Base-by-base conservation (phyloP, 2,113 vertebrate genomes). In the Tyrannus savana region DNA sequence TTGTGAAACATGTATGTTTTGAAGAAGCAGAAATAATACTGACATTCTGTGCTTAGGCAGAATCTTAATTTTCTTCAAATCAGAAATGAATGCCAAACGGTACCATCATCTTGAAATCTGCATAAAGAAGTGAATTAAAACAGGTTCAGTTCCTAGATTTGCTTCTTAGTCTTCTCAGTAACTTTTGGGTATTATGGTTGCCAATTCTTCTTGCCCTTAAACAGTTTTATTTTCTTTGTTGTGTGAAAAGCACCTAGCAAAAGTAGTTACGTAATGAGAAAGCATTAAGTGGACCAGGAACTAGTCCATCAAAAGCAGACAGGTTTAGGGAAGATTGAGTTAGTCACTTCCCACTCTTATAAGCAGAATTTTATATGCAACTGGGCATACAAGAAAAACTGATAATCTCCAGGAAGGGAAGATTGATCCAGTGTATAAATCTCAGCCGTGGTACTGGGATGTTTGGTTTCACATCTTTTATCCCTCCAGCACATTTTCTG, bases 401-500 rank as follows among this genome's bases (percentile, higher is more conserved):
- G 88, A 27, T 13, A 31, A 59, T 2, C 11, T 88, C 17, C 37
- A 42, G 66, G 41, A 53, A 60, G 21, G 15, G 56, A 64, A 73
- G 11, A 4, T 10, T 66, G 18, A 63, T 46, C 44, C 21, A 24
- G 24, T 31, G 33, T 64, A 66, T 73, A 84, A 35, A 12, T 52
- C 30, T 75, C 27, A 79, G 19, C 22, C 21, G 10, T 62, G 55
- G 12, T 49, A 64, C 37, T 66, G 31, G 25, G 22, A 69, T 0
- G 4, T 88, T 59, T 73, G 21, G 1, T 7, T 88, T 88, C 33
- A 44, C 27, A 31, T 55, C 23, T 47, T 33, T 87, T 8, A 27
- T 4, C 8, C 14, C 21, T 55, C 1, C 0, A 25, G 12, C 8
- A 56, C 1, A 6, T 44, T 72, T 87, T 78, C 39, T 89, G 2